A percentile compares a stretch with the other conserved stretches of the same genome.
Evolutionary conservation across 1,140 invertebrate genomes (phyloP).

Genomic region (Pachyrhynchus sulphureomaculatus): DNA sequence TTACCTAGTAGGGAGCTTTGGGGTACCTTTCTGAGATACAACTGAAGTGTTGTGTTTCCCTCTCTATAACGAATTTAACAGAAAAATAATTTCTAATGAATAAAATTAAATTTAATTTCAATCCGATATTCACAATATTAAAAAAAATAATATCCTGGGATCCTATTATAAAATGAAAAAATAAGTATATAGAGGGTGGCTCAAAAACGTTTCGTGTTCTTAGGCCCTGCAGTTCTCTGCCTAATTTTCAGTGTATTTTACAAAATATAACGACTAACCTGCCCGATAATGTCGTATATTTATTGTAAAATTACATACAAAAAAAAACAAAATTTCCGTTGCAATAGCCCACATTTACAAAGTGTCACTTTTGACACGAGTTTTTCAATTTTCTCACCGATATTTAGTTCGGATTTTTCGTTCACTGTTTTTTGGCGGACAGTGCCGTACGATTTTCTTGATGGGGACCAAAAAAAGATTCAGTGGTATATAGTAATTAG

Average conservation of each 20-base stretch:
- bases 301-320: constrained; percentile 53
- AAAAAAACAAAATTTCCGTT: constrained; percentile 43
- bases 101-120: too few relatives aligned
- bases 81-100: not conserved
- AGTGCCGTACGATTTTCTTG: constrained; percentile 4
- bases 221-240: not conserved
- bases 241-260: constrained; percentile 48
- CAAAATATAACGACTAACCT: constrained; percentile 51
- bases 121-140: too few relatives aligned
- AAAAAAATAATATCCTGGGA: too few relatives aligned
- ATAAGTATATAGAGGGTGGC: not conserved
- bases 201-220: not conserved
- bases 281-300: constrained; percentile 53
- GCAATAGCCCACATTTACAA: constrained; percentile 45
- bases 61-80: not conserved
- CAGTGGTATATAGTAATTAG: too few relatives aligned
- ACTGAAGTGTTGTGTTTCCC: not conserved
- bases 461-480: constrained; percentile 25
- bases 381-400: constrained; percentile 39
- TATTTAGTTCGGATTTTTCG: constrained; percentile 27
- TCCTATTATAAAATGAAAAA: too few relatives aligned
- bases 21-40: not conserved
- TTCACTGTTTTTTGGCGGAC: constrained; percentile 29
- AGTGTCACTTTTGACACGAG: constrained; percentile 18
- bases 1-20: constrained; percentile 14